Percentiles rank a stretch among this genome's conserved stretches.
These are phyloP conservation scores for Anthoscopus minutus DNA, from an alignment of 2,113 vertebrate genomes.

Conservation along the genomic window DNA sequence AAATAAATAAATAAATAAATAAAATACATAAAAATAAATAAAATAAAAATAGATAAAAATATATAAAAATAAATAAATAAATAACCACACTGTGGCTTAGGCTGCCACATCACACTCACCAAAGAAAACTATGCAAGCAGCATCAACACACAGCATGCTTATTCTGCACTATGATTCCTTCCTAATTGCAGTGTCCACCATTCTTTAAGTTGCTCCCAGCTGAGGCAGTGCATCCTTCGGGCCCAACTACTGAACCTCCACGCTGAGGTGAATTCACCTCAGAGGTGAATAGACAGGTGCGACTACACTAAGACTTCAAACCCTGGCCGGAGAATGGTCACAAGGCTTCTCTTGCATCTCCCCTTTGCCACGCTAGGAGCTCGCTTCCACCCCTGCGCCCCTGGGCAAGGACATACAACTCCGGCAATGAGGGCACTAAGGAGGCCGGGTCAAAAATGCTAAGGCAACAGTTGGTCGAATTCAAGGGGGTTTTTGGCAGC, in stretches of 20 bases:
- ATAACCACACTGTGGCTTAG: neutral
- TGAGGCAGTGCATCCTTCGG: neutral
- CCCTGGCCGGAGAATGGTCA: rapidly evolving
- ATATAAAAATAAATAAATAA: too few relatives aligned
- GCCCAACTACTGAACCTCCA: neutral
- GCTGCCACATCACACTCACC: neutral
- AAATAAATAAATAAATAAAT: too few relatives aligned
- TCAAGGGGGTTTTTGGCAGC: neutral
- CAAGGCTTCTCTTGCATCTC: neutral
- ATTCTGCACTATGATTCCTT: neutral
- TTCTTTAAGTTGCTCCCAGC: neutral
- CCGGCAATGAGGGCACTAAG: neutral
- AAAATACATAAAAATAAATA: too few relatives aligned
- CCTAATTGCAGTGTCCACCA: neutral
- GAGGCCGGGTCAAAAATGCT: neutral
- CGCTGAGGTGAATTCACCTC: neutral
- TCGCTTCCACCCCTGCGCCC: neutral
- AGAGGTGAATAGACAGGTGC: rapidly evolving
- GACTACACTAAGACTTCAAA: neutral
- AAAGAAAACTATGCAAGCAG: neutral
- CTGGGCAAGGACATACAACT: rapidly evolving
- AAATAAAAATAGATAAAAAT: too few relatives aligned
- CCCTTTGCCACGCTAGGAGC: neutral
- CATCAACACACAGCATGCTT: neutral
- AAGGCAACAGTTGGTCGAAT: neutral